These are phyloP conservation scores for Hystrix cristata DNA, from an alignment of 2,113 vertebrate genomes.

Conservation along the genomic window DNA sequence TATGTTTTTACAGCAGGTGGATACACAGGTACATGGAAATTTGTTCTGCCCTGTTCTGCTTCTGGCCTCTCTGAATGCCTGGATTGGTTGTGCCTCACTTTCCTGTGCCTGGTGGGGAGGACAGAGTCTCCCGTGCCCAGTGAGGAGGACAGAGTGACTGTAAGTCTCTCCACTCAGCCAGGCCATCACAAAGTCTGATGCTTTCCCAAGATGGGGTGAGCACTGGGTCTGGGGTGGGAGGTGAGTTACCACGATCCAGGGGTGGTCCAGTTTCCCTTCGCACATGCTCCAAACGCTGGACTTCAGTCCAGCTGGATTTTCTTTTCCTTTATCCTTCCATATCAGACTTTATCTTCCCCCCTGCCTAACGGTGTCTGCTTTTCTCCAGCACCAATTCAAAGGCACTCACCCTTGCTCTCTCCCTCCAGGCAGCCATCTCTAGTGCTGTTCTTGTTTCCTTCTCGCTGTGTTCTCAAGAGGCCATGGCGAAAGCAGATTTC, in stretches of 20 bases:
- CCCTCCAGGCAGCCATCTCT: not conserved
- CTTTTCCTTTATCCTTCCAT: not conserved
- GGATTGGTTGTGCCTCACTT: not conserved
- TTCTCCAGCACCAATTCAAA: not conserved
- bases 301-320: not conserved
- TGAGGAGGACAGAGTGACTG: accelerated
- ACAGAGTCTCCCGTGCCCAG: not conserved
- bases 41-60: not conserved
- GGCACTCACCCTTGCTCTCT: not conserved
- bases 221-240: not conserved
- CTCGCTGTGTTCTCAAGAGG: not conserved
- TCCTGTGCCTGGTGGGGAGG: not conserved
- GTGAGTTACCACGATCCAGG: not conserved
- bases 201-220: not conserved
- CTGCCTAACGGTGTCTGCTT: not conserved
- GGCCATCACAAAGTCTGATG: not conserved
- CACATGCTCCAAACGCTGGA: not conserved
- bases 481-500: not conserved
- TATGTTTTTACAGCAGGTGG: not conserved
- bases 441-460: not conserved
- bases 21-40: not conserved
- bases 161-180: not conserved
- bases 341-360: not conserved
- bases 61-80: not conserved
- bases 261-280: not conserved